These are phyloP conservation scores for Hesperophylax magnus DNA, from an alignment of 1,140 invertebrate species.

Conservation along the genomic window DNA sequence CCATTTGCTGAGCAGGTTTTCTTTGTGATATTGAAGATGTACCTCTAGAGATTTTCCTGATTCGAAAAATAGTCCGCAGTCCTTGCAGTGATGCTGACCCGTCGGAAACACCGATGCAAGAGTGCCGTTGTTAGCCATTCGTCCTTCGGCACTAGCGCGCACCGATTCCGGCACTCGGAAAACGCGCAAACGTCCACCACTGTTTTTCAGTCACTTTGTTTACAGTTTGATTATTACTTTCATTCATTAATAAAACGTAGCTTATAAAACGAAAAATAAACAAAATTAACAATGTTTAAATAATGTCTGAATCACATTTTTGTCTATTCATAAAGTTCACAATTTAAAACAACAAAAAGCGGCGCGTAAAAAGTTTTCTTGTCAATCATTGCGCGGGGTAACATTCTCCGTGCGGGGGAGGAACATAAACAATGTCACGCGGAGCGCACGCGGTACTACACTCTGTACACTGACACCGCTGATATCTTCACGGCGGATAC, in stretches of 20 bases:
- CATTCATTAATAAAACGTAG: not conserved
- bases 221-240: not conserved
- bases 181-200: slow-evolving; percentile 14
- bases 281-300: slow-evolving; percentile 43
- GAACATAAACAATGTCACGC: slow-evolving; percentile 45
- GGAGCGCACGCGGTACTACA: slow-evolving; percentile 29
- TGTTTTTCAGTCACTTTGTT: slow-evolving; percentile 23
- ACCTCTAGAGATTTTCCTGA: slow-evolving; percentile 82
- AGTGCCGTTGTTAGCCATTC: slow-evolving; percentile 71
- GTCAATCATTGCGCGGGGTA: slow-evolving; percentile 22
- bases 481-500: not conserved
- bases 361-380: slow-evolving; percentile 30
- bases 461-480: not conserved
- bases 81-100: slow-evolving; percentile 77
- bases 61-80: slow-evolving; percentile 82
- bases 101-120: slow-evolving; percentile 67
- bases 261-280: slow-evolving; percentile 46
- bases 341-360: slow-evolving; percentile 21
- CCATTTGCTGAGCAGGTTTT: slow-evolving; percentile 83
- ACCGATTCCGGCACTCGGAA: slow-evolving; percentile 27
- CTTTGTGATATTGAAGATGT: slow-evolving; percentile 84
- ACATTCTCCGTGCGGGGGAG: slow-evolving; percentile 20
- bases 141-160: slow-evolving; percentile 37
- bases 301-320: slow-evolving; percentile 50
- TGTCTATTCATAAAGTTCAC: slow-evolving; percentile 33